phyloP scores from a whole-genome alignment of 2,113 vertebrate species.

The Acrocephalus kingi region DNA sequence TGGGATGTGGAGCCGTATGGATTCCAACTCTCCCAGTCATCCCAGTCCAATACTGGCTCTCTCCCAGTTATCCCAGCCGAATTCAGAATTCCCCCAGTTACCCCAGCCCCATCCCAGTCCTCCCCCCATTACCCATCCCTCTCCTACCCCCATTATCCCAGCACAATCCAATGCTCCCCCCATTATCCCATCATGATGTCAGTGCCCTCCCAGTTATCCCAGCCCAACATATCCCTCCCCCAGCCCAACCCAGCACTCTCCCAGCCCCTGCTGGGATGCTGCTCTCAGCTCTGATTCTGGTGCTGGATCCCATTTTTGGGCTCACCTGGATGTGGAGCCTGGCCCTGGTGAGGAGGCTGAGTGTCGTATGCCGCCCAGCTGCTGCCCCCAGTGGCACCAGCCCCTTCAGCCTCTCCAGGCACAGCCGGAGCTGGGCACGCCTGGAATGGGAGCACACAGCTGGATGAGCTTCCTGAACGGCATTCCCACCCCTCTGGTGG shows the following conservation, averaged over 20 bases:
- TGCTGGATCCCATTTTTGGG: fast-evolving
- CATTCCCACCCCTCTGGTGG: fast-evolving
- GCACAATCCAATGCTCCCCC: background rate
- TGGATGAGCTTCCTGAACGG: fast-evolving
- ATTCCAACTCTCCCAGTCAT: background rate
- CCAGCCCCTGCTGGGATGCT: background rate
- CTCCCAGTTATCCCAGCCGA: too few relatives aligned
- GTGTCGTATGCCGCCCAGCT: slow-evolving; percentile 88
- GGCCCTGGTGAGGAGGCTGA: slow-evolving; percentile 92
- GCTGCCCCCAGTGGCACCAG: slow-evolving; percentile 88
- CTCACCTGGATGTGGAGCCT: slow-evolving; percentile 92
- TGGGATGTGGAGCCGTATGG: fast-evolving
- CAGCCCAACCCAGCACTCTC: background rate
- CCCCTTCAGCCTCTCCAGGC: slow-evolving; percentile 92
- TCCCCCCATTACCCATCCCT: background rate
- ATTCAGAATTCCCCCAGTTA: background rate
- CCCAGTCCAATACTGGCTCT: background rate
- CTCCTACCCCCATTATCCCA: background rate
- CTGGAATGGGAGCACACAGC: slow-evolving; percentile 48
- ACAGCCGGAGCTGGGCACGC: slow-evolving; percentile 90
- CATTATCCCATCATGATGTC: background rate
- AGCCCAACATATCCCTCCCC: too few relatives aligned
- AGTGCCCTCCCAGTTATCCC: background rate
- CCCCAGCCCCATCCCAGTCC: background rate
- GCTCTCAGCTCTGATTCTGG: background rate